A percentile compares a stretch with the other conserved stretches of the same genome.
Conservation (phyloP, 1,140 invertebrate species). For the Eurytemora carolleeae region DNA sequence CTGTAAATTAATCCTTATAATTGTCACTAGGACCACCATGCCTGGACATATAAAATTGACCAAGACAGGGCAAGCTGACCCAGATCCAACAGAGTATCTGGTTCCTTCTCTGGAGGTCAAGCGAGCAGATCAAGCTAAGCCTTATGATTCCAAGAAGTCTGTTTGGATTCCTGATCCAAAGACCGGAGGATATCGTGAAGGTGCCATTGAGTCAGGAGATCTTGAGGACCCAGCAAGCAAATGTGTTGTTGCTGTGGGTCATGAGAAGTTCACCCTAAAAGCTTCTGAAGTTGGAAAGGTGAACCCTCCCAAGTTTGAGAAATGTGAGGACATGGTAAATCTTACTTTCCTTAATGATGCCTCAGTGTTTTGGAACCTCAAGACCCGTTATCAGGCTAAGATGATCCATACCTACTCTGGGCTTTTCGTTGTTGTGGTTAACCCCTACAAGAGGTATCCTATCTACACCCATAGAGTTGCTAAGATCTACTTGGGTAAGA, state of each 20-base stretch:
- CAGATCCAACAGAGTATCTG: constrained; percentile 80
- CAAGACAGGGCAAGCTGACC: constrained; percentile 35
- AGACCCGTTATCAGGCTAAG: too few species aligned
- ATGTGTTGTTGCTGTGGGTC: neutral
- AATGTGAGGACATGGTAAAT: too few species aligned
- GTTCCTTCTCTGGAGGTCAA: constrained; percentile 24
- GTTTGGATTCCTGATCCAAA: too few species aligned
- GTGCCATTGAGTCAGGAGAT: too few species aligned
- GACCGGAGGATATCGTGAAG: constrained; percentile 30
- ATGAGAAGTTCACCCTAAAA: constrained; percentile 69
- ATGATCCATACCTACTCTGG: too few species aligned
- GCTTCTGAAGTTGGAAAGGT: constrained; percentile 69
- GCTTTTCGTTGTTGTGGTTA: too few species aligned
- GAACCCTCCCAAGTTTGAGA: constrained; percentile 39
- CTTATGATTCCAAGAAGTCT: constrained; percentile 16
- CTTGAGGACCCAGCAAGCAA: too few species aligned
- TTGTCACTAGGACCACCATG: too few species aligned
- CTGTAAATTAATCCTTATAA: too few species aligned
- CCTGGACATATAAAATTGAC: constrained; percentile 19
- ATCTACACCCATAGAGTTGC: constrained; percentile 37
- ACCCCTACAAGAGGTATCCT: too few species aligned
- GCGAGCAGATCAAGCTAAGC: constrained; percentile 16
- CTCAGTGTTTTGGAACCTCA: constrained; percentile 87
- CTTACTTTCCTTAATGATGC: constrained; percentile 61
- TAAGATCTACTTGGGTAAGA: constrained; percentile 36